Conservation (phyloP, 2,888 invertebrate species). For the Macaria liturata region DNA sequence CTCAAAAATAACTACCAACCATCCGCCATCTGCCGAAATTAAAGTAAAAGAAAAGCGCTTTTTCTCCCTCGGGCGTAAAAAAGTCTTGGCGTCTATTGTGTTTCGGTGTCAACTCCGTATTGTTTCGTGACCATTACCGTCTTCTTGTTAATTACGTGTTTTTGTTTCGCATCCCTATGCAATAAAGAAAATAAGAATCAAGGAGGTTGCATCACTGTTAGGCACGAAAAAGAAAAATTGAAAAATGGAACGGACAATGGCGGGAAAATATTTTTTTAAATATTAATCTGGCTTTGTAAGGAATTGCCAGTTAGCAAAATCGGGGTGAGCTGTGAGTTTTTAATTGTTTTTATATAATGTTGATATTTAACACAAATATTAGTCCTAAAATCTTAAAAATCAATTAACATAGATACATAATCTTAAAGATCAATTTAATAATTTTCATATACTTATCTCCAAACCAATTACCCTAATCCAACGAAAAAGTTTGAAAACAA, state of each 20-base stretch:
- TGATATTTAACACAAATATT: too few relatives aligned
- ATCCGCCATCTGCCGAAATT: conserved; percentile 30
- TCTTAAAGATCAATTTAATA: too few relatives aligned
- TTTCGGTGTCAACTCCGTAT: conserved; percentile 28
- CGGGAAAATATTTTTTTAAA: conserved; percentile 2
- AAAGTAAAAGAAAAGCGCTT: conserved; percentile 27
- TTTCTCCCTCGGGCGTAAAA: conserved; percentile 25
- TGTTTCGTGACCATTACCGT: conserved; percentile 36
- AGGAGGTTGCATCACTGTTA: conserved; percentile 22
- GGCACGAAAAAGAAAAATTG: conserved; percentile 12
- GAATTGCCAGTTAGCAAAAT: neutral
- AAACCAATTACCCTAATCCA: too few relatives aligned
- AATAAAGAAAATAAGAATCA: conserved; percentile 17
- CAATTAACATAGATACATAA: too few relatives aligned
- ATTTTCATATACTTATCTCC: neutral
- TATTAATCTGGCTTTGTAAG: conserved; percentile 7
- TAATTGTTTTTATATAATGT: too few relatives aligned
- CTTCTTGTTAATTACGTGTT: conserved; percentile 40
- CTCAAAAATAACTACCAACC: conserved; percentile 22
- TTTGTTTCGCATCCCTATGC: conserved; percentile 34
- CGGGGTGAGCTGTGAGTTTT: neutral
- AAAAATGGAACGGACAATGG: conserved; percentile 7
- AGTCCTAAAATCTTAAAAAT: too few relatives aligned
- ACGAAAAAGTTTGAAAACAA: too few relatives aligned
- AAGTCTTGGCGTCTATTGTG: conserved; percentile 28